Conservation (phyloP, 1,140 invertebrate species). For the Drosophila kikkawai region DNA sequence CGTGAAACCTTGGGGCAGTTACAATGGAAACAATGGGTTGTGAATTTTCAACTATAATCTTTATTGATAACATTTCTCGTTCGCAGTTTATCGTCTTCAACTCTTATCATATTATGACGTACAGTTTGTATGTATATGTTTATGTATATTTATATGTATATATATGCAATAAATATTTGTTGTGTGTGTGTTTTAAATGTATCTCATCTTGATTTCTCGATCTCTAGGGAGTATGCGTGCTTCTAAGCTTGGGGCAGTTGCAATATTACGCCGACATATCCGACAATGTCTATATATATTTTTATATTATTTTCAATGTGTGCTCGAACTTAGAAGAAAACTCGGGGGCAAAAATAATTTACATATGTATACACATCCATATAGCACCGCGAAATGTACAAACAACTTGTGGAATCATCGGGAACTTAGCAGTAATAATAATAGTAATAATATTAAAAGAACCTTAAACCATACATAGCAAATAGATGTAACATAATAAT, state of each 20-base stretch:
- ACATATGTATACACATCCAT: conserved; percentile 63
- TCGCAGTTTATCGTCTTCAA: conserved; percentile 69
- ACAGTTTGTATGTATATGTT: conserved; percentile 58
- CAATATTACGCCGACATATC: conserved; percentile 52
- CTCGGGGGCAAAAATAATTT: conserved; percentile 61
- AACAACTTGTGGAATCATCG: conserved; percentile 60
- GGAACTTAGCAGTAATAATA: conserved; percentile 39
- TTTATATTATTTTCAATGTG: conserved; percentile 29
- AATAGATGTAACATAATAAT: conserved; percentile 68
- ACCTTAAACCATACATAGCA: conserved; percentile 55
- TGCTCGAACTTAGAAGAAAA: conserved; percentile 52
- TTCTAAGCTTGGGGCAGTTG: conserved; percentile 47
- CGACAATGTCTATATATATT: conserved; percentile 25
- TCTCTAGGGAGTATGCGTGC: conserved; percentile 57
- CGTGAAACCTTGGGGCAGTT: conserved; percentile 53
- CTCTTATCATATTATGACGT: conserved; percentile 72
- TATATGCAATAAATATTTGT: conserved; percentile 75
- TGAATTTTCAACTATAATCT: conserved; percentile 84
- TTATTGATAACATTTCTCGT: conserved; percentile 82
- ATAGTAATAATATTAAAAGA: conserved; percentile 18
- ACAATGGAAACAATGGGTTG: conserved; percentile 22
- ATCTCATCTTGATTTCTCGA: conserved; percentile 22
- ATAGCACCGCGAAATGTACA: conserved; percentile 81
- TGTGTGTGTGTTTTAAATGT: conserved; percentile 30
- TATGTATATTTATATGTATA: conserved; percentile 39